Percentiles rank a stretch among this genome's conserved stretches.
Evolutionary conservation across 2,113 vertebrate species (phyloP).

Genomic region (Drymodes brunneopygia): DNA sequence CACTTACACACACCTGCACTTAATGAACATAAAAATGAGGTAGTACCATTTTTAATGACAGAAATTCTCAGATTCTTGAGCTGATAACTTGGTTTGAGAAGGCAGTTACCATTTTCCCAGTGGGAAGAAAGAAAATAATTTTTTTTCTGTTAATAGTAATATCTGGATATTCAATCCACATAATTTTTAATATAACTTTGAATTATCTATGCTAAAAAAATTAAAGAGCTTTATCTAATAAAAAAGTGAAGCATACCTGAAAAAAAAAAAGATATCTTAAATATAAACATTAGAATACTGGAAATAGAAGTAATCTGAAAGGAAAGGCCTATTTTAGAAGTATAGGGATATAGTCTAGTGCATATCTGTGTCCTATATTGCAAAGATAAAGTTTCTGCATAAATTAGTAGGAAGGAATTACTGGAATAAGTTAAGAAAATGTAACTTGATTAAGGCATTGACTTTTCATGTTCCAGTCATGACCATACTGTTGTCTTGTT

Average conservation of each 20-base stretch:
- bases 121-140: not conserved
- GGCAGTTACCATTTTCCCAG: not conserved
- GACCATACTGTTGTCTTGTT: not conserved
- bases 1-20: not conserved
- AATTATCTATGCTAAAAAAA: not conserved
- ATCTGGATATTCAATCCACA: not conserved
- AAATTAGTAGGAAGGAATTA: not conserved
- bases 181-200: not conserved
- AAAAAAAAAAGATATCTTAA: not conserved
- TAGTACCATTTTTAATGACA: not conserved
- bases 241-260: not conserved
- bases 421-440: not conserved
- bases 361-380: not conserved
- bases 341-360: not conserved
- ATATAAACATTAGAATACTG: not conserved
- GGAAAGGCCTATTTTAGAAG: not conserved
- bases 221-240: not conserved
- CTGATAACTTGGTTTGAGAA: constrained; percentile 1
- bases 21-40: not conserved
- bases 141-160: not conserved
- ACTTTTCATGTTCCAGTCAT: not conserved
- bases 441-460: not conserved
- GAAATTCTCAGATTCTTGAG: constrained; percentile 14
- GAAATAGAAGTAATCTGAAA: not conserved
- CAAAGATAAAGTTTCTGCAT: not conserved